These are phyloP conservation scores for Sebastes variabilis DNA, from an alignment of 2,797 vertebrate genomes.

Conservation along the genomic window DNA sequence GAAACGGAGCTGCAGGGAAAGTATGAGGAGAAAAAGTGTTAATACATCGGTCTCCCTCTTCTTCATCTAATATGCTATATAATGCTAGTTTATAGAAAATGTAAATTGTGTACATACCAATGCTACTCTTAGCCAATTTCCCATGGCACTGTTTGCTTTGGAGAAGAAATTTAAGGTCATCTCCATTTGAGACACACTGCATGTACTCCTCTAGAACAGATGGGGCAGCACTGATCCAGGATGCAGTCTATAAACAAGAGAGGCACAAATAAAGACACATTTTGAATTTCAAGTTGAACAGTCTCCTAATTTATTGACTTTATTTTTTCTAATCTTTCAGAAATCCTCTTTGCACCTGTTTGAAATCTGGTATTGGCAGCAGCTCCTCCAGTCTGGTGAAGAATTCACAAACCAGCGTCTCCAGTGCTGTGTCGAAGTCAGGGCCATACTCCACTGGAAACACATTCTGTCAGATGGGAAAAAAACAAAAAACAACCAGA, in stretches of 20 bases:
- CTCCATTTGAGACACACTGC: conserved; percentile 80
- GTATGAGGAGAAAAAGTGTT: neutral
- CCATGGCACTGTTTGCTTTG: conserved; percentile 82
- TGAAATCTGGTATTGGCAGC: conserved; percentile 80
- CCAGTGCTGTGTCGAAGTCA: conserved; percentile 79
- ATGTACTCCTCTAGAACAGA: conserved; percentile 80
- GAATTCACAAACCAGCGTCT: conserved; percentile 80
- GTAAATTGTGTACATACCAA: conserved; percentile 53
- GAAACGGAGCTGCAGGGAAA: conserved; percentile 67
- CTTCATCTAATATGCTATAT: neutral
- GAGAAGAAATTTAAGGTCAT: conserved; percentile 80
- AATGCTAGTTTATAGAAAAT: neutral
- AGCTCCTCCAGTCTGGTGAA: conserved; percentile 79
- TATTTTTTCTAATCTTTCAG: neutral
- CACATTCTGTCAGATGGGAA: conserved; percentile 67
- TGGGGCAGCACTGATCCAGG: conserved; percentile 78
- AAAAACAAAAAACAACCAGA: neutral
- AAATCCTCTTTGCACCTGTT: conserved; percentile 63
- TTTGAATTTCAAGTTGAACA: neutral
- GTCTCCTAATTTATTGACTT: neutral
- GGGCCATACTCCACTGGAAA: conserved; percentile 81
- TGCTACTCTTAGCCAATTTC: conserved; percentile 70
- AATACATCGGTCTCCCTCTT: neutral
- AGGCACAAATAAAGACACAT: neutral
- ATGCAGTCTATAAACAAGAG: conserved; percentile 66